Evolutionary conservation across 2,797 vertebrate genomes (phyloP).

Genomic region (Trichosurus vulpecula): DNA sequence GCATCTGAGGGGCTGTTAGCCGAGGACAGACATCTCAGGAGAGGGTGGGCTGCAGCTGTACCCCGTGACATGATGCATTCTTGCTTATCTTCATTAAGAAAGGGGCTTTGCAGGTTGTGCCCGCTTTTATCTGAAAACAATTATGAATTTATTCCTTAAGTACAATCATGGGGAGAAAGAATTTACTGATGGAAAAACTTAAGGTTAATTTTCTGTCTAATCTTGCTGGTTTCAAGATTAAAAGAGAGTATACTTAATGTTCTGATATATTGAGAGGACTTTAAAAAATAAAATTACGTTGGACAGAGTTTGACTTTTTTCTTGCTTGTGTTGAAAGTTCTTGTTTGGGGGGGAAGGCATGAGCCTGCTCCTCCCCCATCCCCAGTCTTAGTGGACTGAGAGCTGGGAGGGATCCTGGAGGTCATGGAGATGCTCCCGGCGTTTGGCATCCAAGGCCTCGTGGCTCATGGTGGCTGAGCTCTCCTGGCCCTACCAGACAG

Average conservation of each 20-base stretch:
- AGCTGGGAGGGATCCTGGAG: neutral
- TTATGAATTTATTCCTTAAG: neutral
- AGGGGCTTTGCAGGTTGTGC: slow-evolving; percentile 11
- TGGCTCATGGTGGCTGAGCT: neutral
- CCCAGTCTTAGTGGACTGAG: neutral
- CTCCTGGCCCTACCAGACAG: neutral
- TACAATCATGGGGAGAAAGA: neutral
- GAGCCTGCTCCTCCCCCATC: neutral
- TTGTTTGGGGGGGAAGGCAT: neutral
- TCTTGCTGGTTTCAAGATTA: slow-evolving; percentile 86
- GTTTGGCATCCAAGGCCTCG: no score
- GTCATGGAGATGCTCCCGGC: neutral
- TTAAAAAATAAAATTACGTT: slow-evolving; percentile 78
- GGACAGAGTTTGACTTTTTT: slow-evolving; percentile 43
- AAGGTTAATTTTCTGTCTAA: slow-evolving; percentile 37
- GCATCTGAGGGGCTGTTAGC: no score
- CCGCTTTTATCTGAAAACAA: slow-evolving; percentile 38
- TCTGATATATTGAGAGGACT: slow-evolving; percentile 55
- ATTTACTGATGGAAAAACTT: neutral
- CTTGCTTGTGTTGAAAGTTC: slow-evolving; percentile 47
- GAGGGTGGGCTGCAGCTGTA: neutral
- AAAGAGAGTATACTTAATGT: slow-evolving; percentile 62
- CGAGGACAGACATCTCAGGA: neutral
- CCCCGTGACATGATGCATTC: neutral
- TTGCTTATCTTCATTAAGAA: slow-evolving; percentile 33